Percentiles rank a stretch among this genome's conserved stretches.
phyloP scores from a whole-genome alignment of 1,140 invertebrate genomes.

The Sarcophaga peregrina region DNA sequence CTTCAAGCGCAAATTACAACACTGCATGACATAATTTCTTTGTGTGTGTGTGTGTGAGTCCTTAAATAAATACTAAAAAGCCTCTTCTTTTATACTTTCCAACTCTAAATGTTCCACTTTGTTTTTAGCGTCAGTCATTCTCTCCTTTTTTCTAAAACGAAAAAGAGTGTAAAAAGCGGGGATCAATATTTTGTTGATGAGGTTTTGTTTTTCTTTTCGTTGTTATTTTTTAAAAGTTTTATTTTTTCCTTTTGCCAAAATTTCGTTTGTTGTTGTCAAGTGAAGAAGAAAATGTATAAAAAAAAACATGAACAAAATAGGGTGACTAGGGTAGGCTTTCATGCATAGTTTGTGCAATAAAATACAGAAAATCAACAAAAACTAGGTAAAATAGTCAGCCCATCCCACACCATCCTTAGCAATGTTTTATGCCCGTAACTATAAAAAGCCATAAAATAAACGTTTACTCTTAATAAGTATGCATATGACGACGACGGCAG shows the following conservation, averaged over 20 bases:
- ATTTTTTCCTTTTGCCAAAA: not conserved
- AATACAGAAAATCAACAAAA: not conserved
- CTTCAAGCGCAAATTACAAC: not conserved
- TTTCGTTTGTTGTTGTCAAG: too few relatives aligned
- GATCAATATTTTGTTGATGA: constrained; percentile 6
- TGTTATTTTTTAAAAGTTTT: not conserved
- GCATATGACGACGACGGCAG: not conserved
- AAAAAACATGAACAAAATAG: not conserved
- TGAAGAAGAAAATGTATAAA: not conserved
- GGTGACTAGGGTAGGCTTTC: not conserved
- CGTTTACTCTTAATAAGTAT: constrained; percentile 15
- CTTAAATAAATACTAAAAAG: not conserved
- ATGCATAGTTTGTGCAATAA: not conserved
- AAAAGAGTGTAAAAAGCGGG: not conserved
- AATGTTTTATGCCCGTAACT: not conserved
- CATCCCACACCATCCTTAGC: not conserved
- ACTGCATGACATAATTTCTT: constrained; percentile 5
- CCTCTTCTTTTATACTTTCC: not conserved
- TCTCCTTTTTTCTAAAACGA: not conserved
- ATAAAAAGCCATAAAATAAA: not conserved
- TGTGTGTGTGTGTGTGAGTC: not conserved
- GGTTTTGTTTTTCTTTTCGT: not conserved
- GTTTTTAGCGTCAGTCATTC: not conserved
- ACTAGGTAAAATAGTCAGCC: not conserved
- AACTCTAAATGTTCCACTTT: not conserved